These are phyloP conservation scores for Mactromeris polynyma DNA, from an alignment of 2,888 invertebrate species.

Conservation along the genomic window DNA sequence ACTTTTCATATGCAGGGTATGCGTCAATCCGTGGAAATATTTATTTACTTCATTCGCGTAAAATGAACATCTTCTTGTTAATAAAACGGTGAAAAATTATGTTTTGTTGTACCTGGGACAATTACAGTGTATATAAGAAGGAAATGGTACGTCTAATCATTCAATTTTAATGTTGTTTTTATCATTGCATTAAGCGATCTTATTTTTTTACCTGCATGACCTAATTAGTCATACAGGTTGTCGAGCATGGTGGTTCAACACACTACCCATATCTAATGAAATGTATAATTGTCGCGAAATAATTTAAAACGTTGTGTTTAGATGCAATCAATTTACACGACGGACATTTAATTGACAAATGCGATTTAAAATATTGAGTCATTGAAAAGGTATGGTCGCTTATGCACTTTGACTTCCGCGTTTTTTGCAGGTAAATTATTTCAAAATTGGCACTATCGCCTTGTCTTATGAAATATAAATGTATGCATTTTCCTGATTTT, in stretches of 20 bases:
- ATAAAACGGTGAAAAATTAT: background rate
- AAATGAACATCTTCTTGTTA: background rate
- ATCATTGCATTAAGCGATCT: conserved; percentile 43
- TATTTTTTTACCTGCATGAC: conserved; percentile 56
- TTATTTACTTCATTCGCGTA: background rate
- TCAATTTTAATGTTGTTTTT: background rate
- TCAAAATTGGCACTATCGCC: background rate
- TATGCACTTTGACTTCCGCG: conserved; percentile 38
- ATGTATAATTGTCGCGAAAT: background rate
- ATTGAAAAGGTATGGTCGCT: conserved; percentile 38
- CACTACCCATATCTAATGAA: background rate
- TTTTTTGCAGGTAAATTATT: conserved; percentile 12
- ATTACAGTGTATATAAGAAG: background rate
- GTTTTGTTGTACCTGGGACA: background rate
- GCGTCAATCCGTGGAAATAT: background rate
- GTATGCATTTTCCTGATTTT: no score
- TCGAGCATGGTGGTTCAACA: background rate
- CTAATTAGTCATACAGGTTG: conserved; percentile 50
- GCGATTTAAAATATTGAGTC: conserved; percentile 26
- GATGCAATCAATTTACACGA: background rate
- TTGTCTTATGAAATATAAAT: no score
- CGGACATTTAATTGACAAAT: background rate
- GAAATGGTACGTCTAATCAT: background rate
- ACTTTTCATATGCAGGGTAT: conserved; percentile 40
- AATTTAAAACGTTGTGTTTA: background rate